Percentiles rank a stretch among this genome's conserved stretches.
These are phyloP conservation scores for Stichopus chloronotus DNA, from an alignment of 35 echinoderm and acorn worm species.

Conservation along the genomic window DNA sequence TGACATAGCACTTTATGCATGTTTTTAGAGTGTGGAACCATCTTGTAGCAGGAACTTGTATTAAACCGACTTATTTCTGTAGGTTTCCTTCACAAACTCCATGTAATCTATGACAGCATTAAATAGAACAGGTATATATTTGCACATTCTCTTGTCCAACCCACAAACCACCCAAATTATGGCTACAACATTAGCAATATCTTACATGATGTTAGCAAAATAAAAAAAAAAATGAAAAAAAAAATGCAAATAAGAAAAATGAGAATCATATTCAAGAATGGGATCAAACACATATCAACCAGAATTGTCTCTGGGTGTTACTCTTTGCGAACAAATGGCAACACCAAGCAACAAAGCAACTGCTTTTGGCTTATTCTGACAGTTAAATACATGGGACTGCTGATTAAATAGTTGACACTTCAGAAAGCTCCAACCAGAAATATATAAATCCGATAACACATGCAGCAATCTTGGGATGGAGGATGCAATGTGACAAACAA, in stretches of 20 bases:
- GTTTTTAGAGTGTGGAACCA: too few relatives aligned
- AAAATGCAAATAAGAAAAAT: not conserved
- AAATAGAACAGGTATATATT: not conserved
- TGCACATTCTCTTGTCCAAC: not conserved
- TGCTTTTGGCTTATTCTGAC: not conserved
- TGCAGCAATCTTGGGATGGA: not conserved
- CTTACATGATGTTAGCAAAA: not conserved
- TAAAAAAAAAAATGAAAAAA: not conserved
- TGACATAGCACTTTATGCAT: too few relatives aligned
- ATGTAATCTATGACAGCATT: not conserved
- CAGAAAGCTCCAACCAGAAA: not conserved
- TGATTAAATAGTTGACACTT: not conserved
- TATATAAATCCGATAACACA: constrained; percentile 14
- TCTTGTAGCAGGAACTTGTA: too few relatives aligned
- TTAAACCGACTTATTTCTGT: too few relatives aligned
- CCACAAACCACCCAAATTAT: not conserved
- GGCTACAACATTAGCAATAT: not conserved
- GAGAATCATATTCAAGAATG: not conserved
- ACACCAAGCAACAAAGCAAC: not conserved
- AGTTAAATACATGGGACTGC: not conserved
- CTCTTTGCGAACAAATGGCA: too few relatives aligned
- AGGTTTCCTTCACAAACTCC: too few relatives aligned
- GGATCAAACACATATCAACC: not conserved
- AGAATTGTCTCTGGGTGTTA: not conserved
- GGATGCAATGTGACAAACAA: not conserved